Conservation (phyloP, 2,888 invertebrate genomes). For the Sarcophaga caerulescens region DNA sequence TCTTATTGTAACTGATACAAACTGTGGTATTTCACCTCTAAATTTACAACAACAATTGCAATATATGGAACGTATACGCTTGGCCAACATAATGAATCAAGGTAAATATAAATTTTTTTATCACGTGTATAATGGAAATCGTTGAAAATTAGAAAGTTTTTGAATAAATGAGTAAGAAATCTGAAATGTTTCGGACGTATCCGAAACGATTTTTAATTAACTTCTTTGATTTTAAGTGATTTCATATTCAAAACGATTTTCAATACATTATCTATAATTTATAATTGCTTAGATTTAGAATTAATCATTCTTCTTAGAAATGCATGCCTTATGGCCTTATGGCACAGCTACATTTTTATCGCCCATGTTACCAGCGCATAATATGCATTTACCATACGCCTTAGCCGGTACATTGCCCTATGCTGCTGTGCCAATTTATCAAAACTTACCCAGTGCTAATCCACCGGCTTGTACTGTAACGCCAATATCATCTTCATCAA, state of each 20-base stretch:
- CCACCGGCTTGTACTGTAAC: conserved; percentile 65
- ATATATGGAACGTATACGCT: conserved; percentile 74
- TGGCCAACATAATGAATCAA: conserved; percentile 73
- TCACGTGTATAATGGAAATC: too few species aligned
- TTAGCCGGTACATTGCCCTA: conserved; percentile 70
- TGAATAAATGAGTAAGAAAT: too few species aligned
- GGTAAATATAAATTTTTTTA: conserved; percentile 61
- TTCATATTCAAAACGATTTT: neutral
- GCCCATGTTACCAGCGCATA: conserved; percentile 73
- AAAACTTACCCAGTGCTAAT: conserved; percentile 53
- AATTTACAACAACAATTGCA: conserved; percentile 63
- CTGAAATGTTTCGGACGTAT: too few species aligned
- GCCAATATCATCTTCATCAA: conserved; percentile 58
- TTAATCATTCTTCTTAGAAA: conserved; percentile 66
- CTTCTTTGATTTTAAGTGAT: too few species aligned
- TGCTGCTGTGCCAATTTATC: conserved; percentile 72
- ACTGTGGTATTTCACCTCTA: neutral
- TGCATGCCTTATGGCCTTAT: conserved; percentile 75
- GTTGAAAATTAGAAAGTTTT: too few species aligned
- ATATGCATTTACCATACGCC: conserved; percentile 72
- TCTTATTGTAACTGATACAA: conserved; percentile 21
- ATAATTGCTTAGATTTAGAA: too few species aligned
- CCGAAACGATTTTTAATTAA: too few species aligned
- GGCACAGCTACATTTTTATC: conserved; percentile 74
- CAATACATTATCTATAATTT: neutral